Base-by-base conservation (phyloP, 1,140 invertebrate species). In the Lanistes nyassanus region DNA sequence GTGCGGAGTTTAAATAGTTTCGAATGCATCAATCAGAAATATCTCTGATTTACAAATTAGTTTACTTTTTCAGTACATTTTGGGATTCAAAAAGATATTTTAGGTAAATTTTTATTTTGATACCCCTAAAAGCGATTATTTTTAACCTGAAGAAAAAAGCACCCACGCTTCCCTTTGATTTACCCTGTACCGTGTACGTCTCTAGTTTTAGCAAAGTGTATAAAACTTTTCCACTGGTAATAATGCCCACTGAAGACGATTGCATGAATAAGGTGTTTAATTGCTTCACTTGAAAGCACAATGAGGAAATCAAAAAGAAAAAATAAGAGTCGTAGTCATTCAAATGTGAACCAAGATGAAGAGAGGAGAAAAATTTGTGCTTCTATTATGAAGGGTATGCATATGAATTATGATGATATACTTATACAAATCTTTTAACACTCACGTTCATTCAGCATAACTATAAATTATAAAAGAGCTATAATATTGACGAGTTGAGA, bases 281-380 rank as follows among this genome's bases (percentile, higher is more conserved):
- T n/a, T n/a, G n/a, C n/a, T n/a, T n/a, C n/a, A n/a, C n/a, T n/a
- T n/a, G n/a, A 64, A 21, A 34, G 29, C 19, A 31, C 34, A 42
- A 67, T 67, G 65, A 39, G 36, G 37, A 67, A 67, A 67, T 37
- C 65, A n/a, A 67, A 39, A 39, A 36, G 36, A 23, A 67, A 37
- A 29, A 21, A 42, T 21, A 67, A 23, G 26, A 36, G 36, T 21
- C 29, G 42, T 3, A 67, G 37, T n/a, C 37, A 67, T 23, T 23
- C 65, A 7, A 34, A 5, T 19, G 37, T 67, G 23, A 26, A 67
- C 42, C 29, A 67, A 70, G 66, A 70, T 47, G 74, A 80, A 39
- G 76, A 80, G 56, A 71, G 62, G 34, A 68, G 77, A 53, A 76
- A 74, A 58, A 80, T 80, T 29, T 56, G 69, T 66, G 60, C 78